Base-by-base conservation (phyloP, 2,797 vertebrate genomes). In the Ctenosaura bakeri region DNA sequence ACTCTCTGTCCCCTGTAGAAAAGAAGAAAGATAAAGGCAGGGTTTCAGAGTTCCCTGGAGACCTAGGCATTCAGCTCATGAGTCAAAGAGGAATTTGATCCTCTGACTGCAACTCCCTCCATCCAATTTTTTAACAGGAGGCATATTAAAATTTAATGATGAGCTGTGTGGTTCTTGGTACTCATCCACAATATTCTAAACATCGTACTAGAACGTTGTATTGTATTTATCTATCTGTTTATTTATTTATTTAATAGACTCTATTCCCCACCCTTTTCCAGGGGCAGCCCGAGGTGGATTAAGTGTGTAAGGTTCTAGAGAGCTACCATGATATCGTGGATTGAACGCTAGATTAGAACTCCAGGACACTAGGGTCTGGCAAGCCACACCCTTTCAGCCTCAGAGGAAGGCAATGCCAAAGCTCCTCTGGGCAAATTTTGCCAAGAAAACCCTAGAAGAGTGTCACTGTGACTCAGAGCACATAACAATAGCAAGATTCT, bases 1-100 rank as follows among this genome's bases (percentile, higher is more conserved):
- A 42, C 14, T 69, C 35, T 69, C 89, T 73, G 64, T 20, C 0
- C 90, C 87, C 85, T 78, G 24, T 78, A 87, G 91, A 14, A 29
- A n/a, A 35, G 24, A 20, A 74, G 52, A 50, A 5, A 71, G 54
- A 8, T 32, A 50, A 9, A 29, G 29, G 16, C 62, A 22, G 10
- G 16, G 56, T 56, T 46, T 9, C 42, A 8, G 20, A 52, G 5
- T 8, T 42, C 13, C 66, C 8, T 52, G 14, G 35, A 32, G n/a
- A 6, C 13, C 9, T n/a, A 26, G 7, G 13, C 6, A 38, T 5
- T 7, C n/a, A 35, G 8, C 12, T n/a, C 42, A 6, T 26, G 1
- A 12, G n/a, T 81, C 78, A 42, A 14, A 71, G 13, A 6, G 29
- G 20, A 69, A 50, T 59, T 62, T 38, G 71, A 52, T 46, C 24